Evolutionary conservation across 1,140 invertebrate genomes (phyloP).

Genomic region (Drosophila novamexicana): DNA sequence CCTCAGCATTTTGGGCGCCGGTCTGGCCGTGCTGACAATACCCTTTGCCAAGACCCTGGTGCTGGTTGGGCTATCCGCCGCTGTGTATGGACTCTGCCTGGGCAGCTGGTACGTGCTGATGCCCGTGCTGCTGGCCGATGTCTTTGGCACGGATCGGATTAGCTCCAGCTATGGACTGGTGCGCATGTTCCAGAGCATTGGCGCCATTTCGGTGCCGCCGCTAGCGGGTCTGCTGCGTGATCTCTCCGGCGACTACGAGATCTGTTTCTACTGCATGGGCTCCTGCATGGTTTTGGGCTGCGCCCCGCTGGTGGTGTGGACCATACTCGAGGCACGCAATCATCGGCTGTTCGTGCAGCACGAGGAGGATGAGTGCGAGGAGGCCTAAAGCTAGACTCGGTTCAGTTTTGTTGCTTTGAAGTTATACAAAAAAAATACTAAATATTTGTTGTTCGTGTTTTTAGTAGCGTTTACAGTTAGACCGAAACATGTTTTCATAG

Average conservation of each 20-base stretch:
- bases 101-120: slow-evolving; percentile 91
- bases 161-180: slow-evolving; percentile 90
- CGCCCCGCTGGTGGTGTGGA: slow-evolving; percentile 86
- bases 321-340: slow-evolving; percentile 70
- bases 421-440: slow-evolving; percentile 30
- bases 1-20: slow-evolving; percentile 88
- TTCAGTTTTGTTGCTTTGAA: slow-evolving; percentile 36
- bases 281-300: slow-evolving; percentile 90
- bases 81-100: slow-evolving; percentile 89
- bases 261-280: slow-evolving; percentile 91
- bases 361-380: slow-evolving; percentile 66
- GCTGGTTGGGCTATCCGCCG: slow-evolving; percentile 86
- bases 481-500: slow-evolving; percentile 34
- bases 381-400: slow-evolving; percentile 43
- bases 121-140: slow-evolving; percentile 89
- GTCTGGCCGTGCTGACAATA: slow-evolving; percentile 87
- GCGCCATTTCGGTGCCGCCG: slow-evolving; percentile 89
- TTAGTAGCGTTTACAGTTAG: slow-evolving; percentile 45
- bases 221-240: slow-evolving; percentile 88
- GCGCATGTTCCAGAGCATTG: slow-evolving; percentile 90
- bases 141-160: slow-evolving; percentile 90
- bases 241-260: slow-evolving; percentile 88
- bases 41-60: slow-evolving; percentile 88
- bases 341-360: slow-evolving; percentile 67
- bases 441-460: slow-evolving; percentile 50